Evolutionary conservation across 1,140 invertebrate genomes (phyloP), one percentile per base, ranked within the genome.

Genomic region (Trichonephila clavipes): DNA sequence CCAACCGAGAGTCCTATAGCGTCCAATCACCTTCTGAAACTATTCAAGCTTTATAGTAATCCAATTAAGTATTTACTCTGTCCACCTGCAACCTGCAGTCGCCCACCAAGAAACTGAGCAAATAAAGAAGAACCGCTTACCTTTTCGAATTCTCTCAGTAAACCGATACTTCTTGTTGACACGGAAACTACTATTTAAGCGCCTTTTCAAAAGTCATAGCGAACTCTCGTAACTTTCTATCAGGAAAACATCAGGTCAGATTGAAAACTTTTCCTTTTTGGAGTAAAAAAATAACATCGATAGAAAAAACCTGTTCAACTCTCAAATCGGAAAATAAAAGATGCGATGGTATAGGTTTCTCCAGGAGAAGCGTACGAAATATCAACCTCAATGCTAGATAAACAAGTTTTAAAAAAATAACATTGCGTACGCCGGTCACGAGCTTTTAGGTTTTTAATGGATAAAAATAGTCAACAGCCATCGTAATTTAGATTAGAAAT

Each of bases 31-130:
- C 83, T 85, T 21, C 51, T 16, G 58, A 58, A 59, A 59, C 1
- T 51, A 59, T 34, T 85, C 21, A 85, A 21, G 44, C 12, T 85
- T 34, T 58, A n/a, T 85, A 58, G 21, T 5, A 85, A 85, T 58
- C 82, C 58, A 58, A 85, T 85, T 85, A 85, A 24, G 83, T 85
- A 85, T 85, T 85, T 85, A 85, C 44, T 58, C 83, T 85, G 83
- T 59, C 51, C 83, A 69, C 24, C 66, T 24, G 66, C 66, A 85
- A 51, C 83, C 59, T 7, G 51, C 58, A 59, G n/a, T 85, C 83
- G 83, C 83, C 83, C 83, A 85, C 83, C 19, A 16, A 28, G 66
- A 77, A 77, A 34, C 28, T 77, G 72, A 77, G 72, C 16, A 34
- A 77, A 77, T 77, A 40, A n/a, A 28, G 14, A 16, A 77, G 34